Base-by-base conservation (phyloP, 64 coral and sea anemone genomes). In the Trachythela sp. region DNA sequence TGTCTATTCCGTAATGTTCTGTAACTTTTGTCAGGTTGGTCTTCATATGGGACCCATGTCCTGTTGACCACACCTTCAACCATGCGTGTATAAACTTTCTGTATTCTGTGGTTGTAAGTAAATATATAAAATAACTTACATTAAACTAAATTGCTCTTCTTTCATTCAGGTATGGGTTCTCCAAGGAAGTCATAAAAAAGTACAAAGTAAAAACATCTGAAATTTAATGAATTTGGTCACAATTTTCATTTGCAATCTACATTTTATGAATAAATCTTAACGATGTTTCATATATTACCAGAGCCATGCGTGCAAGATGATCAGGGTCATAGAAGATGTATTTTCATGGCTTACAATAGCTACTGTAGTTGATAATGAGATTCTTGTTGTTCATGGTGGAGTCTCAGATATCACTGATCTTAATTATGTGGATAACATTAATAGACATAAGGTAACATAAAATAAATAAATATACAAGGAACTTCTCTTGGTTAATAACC, bases 301-400 rank as follows among this genome's bases (percentile, higher is more conserved):
- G 90, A 76, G 68, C 6, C 52, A 94, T 86, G 92, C 95, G n/a
- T 42, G 87, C 52, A 94, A 98, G 38, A 70, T 98, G 15, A 89
- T 98, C 35, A 90, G 86, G 59, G 59, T 98, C 8, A 87, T 98
- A 83, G 95, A 90, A 50, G 95, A 98, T 51, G 94, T 98, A 18
- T 98, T 98, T 94, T 89, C 93, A 18, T 98, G 95, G 95, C 90
- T 98, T n/a, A 93, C 95, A 24, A 37, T 98, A 38, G 95, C 93
- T 77, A 98, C 95, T 22, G 89, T 98, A 9, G 89, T 98, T n/a
- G 92, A 98, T 45, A 94, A 98, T 36, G 94, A 98, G 52, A 94
- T 98, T n/a, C 86, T 98, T 27, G 93, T 98, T 22, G 83, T 88
- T 9, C 95, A 98, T 84, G 95, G 95, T 27, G 95, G 95, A 70